phyloP scores from a whole-genome alignment of 2,113 vertebrate genomes.

The Pungitius pungitius region DNA sequence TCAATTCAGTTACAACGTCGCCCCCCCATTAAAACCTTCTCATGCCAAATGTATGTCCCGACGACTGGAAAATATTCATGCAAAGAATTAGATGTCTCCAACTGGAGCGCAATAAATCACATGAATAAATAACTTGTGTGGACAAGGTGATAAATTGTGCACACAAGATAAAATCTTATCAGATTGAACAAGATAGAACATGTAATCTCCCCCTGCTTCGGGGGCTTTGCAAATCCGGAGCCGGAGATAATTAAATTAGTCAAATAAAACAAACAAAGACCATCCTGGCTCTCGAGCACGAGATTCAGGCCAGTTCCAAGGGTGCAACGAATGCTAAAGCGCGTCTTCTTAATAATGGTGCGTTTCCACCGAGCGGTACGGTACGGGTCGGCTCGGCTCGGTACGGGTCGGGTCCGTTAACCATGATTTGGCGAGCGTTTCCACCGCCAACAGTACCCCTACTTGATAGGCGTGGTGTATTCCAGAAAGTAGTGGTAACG shows the following conservation, averaged over 20 bases:
- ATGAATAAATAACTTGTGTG: slow-evolving; percentile 10
- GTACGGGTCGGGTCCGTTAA: no score
- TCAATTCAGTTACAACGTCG: background rate
- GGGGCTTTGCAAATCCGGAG: background rate
- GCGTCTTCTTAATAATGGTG: no score
- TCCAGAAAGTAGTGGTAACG: no score
- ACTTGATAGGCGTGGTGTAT: no score
- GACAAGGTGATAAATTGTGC: slow-evolving; percentile 9
- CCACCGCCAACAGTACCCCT: no score
- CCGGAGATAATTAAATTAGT: background rate
- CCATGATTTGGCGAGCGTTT: no score
- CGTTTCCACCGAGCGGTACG: no score
- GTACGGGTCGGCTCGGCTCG: no score
- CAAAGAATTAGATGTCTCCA: background rate
- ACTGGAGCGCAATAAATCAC: background rate
- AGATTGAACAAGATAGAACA: background rate
- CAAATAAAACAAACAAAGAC: slow-evolving; percentile 4
- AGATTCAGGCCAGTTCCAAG: background rate
- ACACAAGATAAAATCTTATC: background rate
- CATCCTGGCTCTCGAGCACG: background rate
- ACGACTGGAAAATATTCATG: background rate
- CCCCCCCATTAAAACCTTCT: background rate
- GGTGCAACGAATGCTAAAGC: background rate
- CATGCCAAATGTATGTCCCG: background rate
- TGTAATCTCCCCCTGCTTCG: background rate